Conservation (phyloP, 2,113 vertebrate species). For the Rhea americana region DNA sequence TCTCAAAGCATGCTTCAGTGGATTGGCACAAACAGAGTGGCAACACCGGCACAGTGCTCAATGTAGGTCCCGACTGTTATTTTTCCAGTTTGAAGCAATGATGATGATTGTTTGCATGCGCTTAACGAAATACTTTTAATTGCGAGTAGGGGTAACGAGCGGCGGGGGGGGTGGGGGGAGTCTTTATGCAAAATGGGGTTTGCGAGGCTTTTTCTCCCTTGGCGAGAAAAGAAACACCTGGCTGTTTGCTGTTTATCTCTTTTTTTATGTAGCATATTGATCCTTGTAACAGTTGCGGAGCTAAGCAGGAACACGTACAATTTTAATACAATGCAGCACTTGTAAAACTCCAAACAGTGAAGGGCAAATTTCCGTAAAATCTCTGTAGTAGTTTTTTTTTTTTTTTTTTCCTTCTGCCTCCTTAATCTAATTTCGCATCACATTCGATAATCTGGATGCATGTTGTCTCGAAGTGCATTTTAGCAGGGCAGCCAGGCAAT, state of each 20-base stretch:
- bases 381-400: not conserved
- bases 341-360: conserved; percentile 54
- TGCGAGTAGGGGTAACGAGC: conserved; percentile 46
- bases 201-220: not conserved
- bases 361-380: conserved; percentile 12
- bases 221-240: not conserved
- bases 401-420: not conserved
- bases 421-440: conserved; percentile 25
- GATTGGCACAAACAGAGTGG: conserved; percentile 92
- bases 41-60: conserved; percentile 91
- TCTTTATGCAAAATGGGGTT: conserved; percentile 2
- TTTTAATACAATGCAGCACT: conserved; percentile 33
- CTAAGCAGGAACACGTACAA: not conserved
- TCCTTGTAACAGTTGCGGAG: conserved; percentile 13
- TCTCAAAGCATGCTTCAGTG: conserved; percentile 89
- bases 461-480: conserved; percentile 40
- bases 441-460: not conserved
- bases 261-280: not conserved
- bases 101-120: conserved; percentile 71
- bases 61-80: conserved; percentile 87
- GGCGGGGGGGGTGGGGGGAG: conserved; percentile 30
- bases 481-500: conserved; percentile 52
- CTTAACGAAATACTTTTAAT: conserved; percentile 48
- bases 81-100: conserved; percentile 63
- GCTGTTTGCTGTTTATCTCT: conserved; percentile 30